phyloP scores from a whole-genome alignment of 2,113 vertebrate species.

The Gallinago jamesoni region DNA sequence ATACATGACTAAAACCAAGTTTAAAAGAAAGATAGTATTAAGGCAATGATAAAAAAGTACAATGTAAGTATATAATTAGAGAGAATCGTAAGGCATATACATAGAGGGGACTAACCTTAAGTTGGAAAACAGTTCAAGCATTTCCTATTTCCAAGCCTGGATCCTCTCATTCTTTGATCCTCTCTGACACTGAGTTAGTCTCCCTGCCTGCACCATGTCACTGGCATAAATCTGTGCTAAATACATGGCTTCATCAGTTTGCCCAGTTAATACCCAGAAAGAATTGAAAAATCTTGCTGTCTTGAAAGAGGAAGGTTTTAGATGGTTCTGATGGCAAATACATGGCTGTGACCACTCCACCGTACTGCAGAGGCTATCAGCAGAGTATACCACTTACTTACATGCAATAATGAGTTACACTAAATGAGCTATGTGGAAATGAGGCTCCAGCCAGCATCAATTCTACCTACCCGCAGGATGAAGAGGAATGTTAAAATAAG shows the following conservation, averaged over 20 bases:
- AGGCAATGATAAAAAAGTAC: background rate
- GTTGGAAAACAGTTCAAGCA: background rate
- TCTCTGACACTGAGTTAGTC: background rate
- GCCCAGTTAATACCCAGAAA: background rate
- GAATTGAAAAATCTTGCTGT: background rate
- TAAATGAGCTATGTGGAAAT: background rate
- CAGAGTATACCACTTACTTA: background rate
- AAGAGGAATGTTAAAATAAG: conserved; percentile 36
- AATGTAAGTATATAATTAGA: background rate
- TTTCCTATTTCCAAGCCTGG: background rate
- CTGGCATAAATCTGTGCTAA: background rate
- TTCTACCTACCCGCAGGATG: background rate
- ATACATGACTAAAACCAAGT: background rate
- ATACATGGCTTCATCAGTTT: background rate
- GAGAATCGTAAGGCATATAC: background rate
- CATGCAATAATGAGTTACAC: conserved; percentile 12
- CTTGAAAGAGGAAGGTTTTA: background rate
- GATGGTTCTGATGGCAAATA: conserved; percentile 8
- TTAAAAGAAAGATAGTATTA: background rate
- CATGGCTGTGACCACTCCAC: background rate
- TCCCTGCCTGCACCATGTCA: background rate
- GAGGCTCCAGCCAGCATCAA: conserved; percentile 35
- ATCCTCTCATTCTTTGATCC: background rate
- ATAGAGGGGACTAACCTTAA: background rate
- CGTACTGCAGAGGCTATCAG: background rate